These are phyloP conservation scores for Parotia lawesii DNA, from an alignment of 2,113 vertebrate genomes.

Conservation along the genomic window DNA sequence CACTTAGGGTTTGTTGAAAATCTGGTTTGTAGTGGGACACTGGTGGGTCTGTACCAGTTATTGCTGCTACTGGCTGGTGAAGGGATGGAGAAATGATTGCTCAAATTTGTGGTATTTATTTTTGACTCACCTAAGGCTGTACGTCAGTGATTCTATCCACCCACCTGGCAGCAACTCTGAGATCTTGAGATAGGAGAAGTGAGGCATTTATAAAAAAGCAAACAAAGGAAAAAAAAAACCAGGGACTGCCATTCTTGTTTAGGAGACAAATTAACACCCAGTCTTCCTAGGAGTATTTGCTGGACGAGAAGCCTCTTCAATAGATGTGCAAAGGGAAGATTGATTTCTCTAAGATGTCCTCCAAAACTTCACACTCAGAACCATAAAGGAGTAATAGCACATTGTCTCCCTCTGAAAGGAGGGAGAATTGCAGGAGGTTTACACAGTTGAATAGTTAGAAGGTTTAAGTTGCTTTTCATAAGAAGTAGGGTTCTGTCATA, in stretches of 20 bases:
- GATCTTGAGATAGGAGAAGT: background rate
- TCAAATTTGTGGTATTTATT: conserved; percentile 15
- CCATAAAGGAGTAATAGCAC: background rate
- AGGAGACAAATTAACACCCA: background rate
- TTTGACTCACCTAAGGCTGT: conserved; percentile 30
- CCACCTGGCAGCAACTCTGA: conserved; percentile 5
- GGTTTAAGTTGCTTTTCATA: background rate
- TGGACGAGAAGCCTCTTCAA: background rate
- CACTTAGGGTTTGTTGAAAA: conserved; percentile 44
- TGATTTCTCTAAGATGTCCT: background rate
- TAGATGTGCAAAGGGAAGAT: background rate
- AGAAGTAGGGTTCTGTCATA: background rate
- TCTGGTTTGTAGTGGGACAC: conserved; percentile 47
- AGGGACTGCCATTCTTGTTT: background rate
- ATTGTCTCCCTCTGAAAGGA: background rate
- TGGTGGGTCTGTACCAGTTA: conserved; percentile 51
- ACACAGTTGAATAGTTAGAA: background rate
- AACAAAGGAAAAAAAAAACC: background rate
- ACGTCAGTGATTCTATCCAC: conserved; percentile 14
- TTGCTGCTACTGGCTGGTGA: conserved; percentile 57
- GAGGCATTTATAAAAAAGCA: background rate
- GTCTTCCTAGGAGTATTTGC: background rate
- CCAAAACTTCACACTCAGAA: background rate
- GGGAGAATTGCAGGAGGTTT: background rate
- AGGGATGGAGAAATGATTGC: background rate